phyloP scores from a whole-genome alignment of 2,797 vertebrate genomes.

The Manis pentadactyla region DNA sequence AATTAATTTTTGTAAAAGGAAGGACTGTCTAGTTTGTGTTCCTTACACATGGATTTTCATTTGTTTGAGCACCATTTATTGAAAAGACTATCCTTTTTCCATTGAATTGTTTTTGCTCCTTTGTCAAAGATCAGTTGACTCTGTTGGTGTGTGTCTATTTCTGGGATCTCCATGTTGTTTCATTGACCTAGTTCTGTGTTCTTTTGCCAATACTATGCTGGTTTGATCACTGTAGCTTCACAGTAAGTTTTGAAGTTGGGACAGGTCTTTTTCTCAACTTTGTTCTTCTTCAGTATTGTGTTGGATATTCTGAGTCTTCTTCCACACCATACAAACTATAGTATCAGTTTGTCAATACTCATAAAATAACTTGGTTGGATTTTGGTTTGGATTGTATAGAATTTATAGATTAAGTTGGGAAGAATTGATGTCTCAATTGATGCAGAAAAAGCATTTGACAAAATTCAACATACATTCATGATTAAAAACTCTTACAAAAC shows the following conservation, averaged over 20 bases:
- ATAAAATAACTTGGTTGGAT: neutral
- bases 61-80: neutral
- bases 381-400: neutral
- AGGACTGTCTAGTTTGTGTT: neutral
- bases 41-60: neutral
- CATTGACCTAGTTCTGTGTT: neutral
- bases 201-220: neutral
- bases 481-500: neutral
- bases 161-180: neutral
- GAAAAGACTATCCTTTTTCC: neutral
- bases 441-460: neutral
- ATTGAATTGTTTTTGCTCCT: neutral
- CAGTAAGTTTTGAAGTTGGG: neutral
- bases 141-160: neutral
- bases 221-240: neutral
- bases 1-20: constrained; percentile 10
- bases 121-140: neutral
- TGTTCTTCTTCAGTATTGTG: neutral
- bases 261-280: neutral
- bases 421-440: neutral
- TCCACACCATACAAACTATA: neutral
- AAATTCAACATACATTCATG: neutral
- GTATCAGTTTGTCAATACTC: neutral
- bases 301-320: neutral
- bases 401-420: neutral